These are phyloP conservation scores for Ellobium chinense DNA, from an alignment of 2,888 invertebrate species.

Conservation along the genomic window DNA sequence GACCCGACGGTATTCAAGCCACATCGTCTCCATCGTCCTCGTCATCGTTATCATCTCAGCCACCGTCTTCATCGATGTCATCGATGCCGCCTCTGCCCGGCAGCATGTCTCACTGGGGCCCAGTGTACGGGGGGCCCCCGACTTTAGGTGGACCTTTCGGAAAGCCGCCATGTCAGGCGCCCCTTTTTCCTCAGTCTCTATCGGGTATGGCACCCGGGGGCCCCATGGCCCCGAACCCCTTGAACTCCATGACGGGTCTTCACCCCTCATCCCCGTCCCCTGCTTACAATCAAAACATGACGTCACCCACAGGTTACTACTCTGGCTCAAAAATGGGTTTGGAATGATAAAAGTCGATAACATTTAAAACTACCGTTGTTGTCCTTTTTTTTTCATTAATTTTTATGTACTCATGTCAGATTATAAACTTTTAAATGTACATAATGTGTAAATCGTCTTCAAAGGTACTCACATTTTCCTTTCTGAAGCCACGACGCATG, in stretches of 20 bases:
- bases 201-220: conserved; percentile 23
- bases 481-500: no score
- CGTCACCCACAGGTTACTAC: not conserved
- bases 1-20: conserved; percentile 6
- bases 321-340: not conserved
- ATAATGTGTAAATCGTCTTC: no score
- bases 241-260: not conserved
- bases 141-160: conserved; percentile 7
- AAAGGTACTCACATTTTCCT: no score
- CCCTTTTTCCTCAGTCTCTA: conserved; percentile 35
- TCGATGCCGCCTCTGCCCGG: conserved; percentile 13
- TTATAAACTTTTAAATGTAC: no score
- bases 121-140: conserved; percentile 13
- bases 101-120: conserved; percentile 39
- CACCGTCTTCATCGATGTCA: conserved; percentile 36
- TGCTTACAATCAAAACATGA: conserved; percentile 1
- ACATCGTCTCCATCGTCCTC: conserved; percentile 25
- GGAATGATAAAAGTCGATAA: not conserved
- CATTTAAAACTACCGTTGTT: no score
- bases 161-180: conserved; percentile 8
- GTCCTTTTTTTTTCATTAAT: no score
- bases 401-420: no score
- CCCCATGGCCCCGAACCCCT: not conserved
- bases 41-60: conserved; percentile 30
- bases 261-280: conserved; percentile 6